Conservation (phyloP, 2,888 invertebrate genomes). For the Sepioteuthis lessoniana region DNA sequence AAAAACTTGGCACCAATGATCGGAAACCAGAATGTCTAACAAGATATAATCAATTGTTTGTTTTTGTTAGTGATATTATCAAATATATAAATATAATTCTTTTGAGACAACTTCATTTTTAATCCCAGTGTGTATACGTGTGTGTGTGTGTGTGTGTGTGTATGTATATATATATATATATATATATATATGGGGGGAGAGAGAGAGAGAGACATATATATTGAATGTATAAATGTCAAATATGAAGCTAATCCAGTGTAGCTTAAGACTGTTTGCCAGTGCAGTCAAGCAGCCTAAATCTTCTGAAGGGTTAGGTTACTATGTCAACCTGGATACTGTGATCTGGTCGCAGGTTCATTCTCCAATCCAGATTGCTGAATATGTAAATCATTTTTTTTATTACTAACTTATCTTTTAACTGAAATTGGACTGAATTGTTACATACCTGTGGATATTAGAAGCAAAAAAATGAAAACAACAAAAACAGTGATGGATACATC, state of each 20-base stretch:
- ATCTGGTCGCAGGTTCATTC: background rate
- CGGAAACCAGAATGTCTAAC: background rate
- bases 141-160: too few species aligned
- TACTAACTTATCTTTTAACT: conserved; percentile 33
- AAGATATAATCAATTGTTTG: background rate
- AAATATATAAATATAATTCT: background rate
- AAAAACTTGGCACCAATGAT: background rate
- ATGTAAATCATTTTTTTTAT: background rate
- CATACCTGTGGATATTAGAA: conserved; percentile 33
- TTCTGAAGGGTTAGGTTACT: background rate
- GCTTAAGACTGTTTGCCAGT: background rate
- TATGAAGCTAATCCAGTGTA: background rate
- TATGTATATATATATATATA: too few species aligned
- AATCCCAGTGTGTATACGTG: background rate
- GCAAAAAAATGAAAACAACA: conserved; percentile 33
- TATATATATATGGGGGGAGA: too few species aligned
- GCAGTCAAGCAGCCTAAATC: background rate
- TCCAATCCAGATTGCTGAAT: background rate
- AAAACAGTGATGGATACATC: background rate
- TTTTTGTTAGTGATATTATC: background rate
- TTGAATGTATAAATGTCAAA: too few species aligned
- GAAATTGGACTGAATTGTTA: conserved; percentile 33
- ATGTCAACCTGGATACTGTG: background rate
- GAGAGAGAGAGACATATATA: too few species aligned
- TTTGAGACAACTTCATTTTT: background rate